Conservation (phyloP, 2,113 vertebrate species). For the Clarias magur region DNA sequence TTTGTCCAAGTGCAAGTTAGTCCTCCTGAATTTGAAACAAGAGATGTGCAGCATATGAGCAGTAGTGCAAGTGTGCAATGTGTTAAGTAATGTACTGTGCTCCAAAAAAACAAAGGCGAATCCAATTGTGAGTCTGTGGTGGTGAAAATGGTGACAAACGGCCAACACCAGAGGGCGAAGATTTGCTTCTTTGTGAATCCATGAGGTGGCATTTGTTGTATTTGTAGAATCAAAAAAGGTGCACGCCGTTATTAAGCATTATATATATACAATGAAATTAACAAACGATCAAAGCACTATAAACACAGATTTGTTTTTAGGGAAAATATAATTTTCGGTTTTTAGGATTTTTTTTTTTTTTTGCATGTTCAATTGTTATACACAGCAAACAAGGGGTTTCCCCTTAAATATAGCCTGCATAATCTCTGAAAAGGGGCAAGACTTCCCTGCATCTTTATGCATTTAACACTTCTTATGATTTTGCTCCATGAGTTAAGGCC, state of each 20-base stretch:
- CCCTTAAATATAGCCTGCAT: not conserved
- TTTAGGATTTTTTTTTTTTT: not conserved
- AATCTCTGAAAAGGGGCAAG: too few relatives aligned
- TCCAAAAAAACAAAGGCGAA: too few relatives aligned
- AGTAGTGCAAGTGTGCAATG: too few relatives aligned
- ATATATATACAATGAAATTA: not conserved
- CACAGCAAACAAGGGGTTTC: not conserved
- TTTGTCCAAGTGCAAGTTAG: too few relatives aligned
- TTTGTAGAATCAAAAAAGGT: not conserved
- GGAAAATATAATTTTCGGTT: not conserved
- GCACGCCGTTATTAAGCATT: not conserved
- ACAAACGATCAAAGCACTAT: not conserved
- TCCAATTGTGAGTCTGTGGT: too few relatives aligned
- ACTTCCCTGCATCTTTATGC: not conserved
- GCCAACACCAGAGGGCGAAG: conserved; percentile 44
- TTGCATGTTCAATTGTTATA: not conserved
- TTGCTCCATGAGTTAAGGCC: not conserved
- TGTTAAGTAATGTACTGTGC: too few relatives aligned
- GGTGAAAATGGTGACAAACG: not conserved
- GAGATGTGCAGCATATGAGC: too few relatives aligned
- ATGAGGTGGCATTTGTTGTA: not conserved
- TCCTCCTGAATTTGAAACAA: too few relatives aligned
- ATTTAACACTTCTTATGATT: not conserved
- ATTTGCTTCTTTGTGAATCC: conserved; percentile 1
- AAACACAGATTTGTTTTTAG: not conserved